Evolutionary conservation across 2,888 invertebrate species (phyloP).

Genomic region (Ferrisia virgata): DNA sequence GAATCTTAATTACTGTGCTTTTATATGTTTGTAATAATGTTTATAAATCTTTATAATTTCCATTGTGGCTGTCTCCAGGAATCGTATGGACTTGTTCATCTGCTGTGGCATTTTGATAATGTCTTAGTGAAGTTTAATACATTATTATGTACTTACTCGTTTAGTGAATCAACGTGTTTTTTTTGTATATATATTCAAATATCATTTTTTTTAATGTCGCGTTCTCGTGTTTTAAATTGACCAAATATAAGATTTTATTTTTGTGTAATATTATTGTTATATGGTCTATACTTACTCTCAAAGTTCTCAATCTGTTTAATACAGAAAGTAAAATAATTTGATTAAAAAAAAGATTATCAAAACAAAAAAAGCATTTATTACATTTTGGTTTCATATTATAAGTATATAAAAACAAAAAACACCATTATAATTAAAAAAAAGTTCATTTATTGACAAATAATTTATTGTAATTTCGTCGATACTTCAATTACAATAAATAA

Average conservation of each 20-base stretch:
- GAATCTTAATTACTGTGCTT: background rate
- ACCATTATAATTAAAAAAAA: slow-evolving; percentile 15
- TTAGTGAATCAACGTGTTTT: background rate
- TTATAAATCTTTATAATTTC: background rate
- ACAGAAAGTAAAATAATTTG: too few relatives aligned
- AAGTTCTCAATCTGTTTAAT: too few relatives aligned
- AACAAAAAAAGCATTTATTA: slow-evolving; percentile 11
- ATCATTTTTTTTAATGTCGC: background rate
- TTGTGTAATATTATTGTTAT: background rate
- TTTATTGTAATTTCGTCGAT: slow-evolving; percentile 29
- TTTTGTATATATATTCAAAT: background rate
- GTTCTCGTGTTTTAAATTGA: background rate
- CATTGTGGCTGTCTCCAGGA: background rate
- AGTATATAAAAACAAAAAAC: slow-evolving; percentile 11
- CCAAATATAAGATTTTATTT: background rate
- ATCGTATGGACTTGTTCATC: background rate
- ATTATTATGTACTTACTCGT: too few relatives aligned
- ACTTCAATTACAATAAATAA: slow-evolving; percentile 39
- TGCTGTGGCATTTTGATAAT: background rate
- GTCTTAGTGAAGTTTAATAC: background rate
- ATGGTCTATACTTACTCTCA: too few relatives aligned
- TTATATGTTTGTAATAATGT: background rate
- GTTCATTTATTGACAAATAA: slow-evolving; percentile 41
- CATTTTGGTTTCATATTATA: background rate
- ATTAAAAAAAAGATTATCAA: background rate